phyloP scores from a whole-genome alignment of 2,797 vertebrate species.

The Bradypodion ventrale region DNA sequence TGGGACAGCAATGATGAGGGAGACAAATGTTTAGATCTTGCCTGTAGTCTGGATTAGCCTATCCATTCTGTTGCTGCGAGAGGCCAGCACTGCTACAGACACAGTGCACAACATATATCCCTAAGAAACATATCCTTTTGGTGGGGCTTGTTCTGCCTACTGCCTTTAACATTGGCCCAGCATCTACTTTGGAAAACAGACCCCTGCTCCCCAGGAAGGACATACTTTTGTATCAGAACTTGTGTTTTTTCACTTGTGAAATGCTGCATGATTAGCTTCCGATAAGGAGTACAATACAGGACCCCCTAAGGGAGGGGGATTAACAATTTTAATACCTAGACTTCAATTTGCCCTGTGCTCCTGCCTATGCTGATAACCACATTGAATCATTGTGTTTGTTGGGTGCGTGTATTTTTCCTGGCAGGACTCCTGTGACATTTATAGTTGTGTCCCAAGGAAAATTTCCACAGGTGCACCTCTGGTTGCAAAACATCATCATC shows the following conservation, averaged over 20 bases:
- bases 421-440: background rate
- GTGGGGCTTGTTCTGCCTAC: background rate
- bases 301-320: accelerated
- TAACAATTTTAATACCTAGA: background rate
- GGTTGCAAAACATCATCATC: background rate
- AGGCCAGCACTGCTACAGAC: too few species aligned
- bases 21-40: background rate
- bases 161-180: background rate
- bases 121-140: background rate
- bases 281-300: background rate
- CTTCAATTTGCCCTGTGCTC: background rate
- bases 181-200: background rate
- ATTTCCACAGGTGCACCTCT: conserved; percentile 4
- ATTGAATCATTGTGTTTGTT: background rate
- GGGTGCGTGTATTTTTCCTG: background rate
- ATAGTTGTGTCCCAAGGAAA: background rate
- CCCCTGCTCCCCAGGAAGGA: background rate
- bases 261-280: background rate
- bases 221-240: background rate
- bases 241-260: background rate
- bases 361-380: background rate
- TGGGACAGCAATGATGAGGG: background rate
- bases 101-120: too few species aligned
- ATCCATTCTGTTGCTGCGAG: background rate
- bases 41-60: too few species aligned